Evolutionary conservation across 2,113 vertebrate species (phyloP).

Genomic region (Azemiops feae): DNA sequence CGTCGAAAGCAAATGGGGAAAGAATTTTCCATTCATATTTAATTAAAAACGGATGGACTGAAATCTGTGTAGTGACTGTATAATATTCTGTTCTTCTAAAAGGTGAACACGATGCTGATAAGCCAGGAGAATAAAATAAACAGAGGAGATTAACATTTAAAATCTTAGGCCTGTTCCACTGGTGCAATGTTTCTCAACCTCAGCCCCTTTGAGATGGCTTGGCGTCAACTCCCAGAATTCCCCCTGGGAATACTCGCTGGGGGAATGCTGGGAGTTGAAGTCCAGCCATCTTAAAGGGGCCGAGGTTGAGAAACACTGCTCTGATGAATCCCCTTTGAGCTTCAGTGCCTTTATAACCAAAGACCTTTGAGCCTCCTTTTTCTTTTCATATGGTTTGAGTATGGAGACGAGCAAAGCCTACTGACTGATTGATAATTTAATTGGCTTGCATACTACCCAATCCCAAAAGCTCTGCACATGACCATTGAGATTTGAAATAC

Average conservation of each 20-base stretch:
- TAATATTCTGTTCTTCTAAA: not conserved
- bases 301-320: not conserved
- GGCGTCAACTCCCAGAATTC: not conserved
- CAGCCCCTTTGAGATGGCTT: not conserved
- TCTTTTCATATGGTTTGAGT: not conserved
- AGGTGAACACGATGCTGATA: not conserved
- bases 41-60: slow-evolving; percentile 5
- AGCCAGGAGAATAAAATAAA: not conserved
- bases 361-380: not conserved
- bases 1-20: not conserved
- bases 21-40: not conserved
- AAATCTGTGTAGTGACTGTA: not conserved
- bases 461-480: not conserved
- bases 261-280: not conserved
- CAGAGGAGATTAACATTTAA: not conserved
- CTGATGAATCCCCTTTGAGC: not conserved
- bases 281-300: too few species aligned
- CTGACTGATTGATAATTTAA: not conserved
- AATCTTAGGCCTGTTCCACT: not conserved
- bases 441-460: not conserved
- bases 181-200: not conserved
- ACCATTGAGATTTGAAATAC: not conserved
- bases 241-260: not conserved
- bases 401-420: not conserved
- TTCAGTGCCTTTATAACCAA: not conserved